Evolutionary conservation across 1,140 invertebrate species (phyloP).

Genomic region (Listronotus oregonensis): DNA sequence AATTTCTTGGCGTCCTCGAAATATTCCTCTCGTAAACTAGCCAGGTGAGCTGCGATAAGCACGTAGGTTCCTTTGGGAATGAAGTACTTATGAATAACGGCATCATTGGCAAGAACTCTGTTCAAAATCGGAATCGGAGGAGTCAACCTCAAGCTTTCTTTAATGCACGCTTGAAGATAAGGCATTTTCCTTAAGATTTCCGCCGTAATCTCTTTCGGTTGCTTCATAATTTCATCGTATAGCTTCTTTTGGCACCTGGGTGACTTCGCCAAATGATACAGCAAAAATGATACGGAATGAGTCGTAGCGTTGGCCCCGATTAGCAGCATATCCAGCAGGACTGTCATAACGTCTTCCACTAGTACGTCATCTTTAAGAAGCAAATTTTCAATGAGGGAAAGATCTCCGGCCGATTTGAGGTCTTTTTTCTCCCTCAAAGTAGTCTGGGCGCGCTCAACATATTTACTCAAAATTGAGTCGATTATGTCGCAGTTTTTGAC

Average conservation of each 20-base stretch:
- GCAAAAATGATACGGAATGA: conserved; percentile 62
- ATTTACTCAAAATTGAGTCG: conserved; percentile 43
- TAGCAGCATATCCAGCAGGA: conserved; percentile 68
- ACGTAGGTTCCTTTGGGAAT: conserved; percentile 69
- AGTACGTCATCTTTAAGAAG: conserved; percentile 61
- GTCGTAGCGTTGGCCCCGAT: conserved; percentile 60
- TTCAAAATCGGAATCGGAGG: conserved; percentile 67
- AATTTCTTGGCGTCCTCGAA: conserved; percentile 73
- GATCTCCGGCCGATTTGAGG: conserved; percentile 29
- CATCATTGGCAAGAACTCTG: conserved; percentile 67
- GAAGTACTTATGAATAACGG: conserved; percentile 65
- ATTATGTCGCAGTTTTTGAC: conserved; percentile 55
- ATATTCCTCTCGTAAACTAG: conserved; percentile 68
- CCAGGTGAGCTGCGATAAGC: conserved; percentile 72
- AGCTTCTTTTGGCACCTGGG: conserved; percentile 64
- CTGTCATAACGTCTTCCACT: conserved; percentile 64
- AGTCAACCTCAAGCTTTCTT: conserved; percentile 67
- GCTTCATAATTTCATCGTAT: conserved; percentile 61
- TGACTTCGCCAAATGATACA: conserved; percentile 66
- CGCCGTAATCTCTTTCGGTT: conserved; percentile 46
- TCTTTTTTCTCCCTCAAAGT: conserved; percentile 44
- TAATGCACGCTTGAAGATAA: conserved; percentile 70
- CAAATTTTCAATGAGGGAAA: conserved; percentile 57
- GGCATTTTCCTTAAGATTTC: conserved; percentile 58
- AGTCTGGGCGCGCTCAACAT: conserved; percentile 43